Conservation (phyloP, 2,797 vertebrate species). For the Vespertilio murinus region DNA sequence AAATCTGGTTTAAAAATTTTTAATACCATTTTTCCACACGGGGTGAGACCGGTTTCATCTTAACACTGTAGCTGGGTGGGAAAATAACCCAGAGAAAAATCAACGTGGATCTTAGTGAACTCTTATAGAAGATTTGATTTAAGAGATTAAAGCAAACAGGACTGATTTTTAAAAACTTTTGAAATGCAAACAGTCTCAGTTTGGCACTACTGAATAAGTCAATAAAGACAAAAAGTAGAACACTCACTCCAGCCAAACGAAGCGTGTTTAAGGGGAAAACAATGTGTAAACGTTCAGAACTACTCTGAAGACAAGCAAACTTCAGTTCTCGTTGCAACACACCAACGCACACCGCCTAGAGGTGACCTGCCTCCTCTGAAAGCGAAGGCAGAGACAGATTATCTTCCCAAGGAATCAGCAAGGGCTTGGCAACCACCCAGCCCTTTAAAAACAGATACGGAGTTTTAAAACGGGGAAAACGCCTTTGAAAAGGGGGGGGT, state of each 20-base stretch:
- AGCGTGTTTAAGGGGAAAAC: not conserved
- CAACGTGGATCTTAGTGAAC: not conserved
- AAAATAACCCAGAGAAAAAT: constrained; percentile 25
- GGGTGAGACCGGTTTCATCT: not conserved
- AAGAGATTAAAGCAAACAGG: constrained; percentile 66
- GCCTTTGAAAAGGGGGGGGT: no score
- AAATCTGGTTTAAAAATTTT: not conserved
- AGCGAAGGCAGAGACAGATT: no score
- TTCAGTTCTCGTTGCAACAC: no score
- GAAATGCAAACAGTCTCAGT: constrained; percentile 65
- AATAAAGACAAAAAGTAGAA: constrained; percentile 52
- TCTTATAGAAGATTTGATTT: constrained; percentile 46
- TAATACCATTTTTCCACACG: not conserved
- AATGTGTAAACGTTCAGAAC: not conserved
- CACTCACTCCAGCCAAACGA: constrained; percentile 23
- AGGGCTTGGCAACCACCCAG: no score
- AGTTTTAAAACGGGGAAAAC: no score
- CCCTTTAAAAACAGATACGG: no score
- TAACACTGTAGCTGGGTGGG: constrained; percentile 28
- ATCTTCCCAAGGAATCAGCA: no score
- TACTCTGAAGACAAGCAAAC: not conserved
- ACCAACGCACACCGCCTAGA: no score
- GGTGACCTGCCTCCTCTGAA: no score
- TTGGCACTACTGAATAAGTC: constrained; percentile 64
- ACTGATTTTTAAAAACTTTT: constrained; percentile 62